Evolutionary conservation across 2,888 invertebrate species (phyloP), one percentile per base, ranked within the genome.

Genomic region (Ochlodes sylvanus): DNA sequence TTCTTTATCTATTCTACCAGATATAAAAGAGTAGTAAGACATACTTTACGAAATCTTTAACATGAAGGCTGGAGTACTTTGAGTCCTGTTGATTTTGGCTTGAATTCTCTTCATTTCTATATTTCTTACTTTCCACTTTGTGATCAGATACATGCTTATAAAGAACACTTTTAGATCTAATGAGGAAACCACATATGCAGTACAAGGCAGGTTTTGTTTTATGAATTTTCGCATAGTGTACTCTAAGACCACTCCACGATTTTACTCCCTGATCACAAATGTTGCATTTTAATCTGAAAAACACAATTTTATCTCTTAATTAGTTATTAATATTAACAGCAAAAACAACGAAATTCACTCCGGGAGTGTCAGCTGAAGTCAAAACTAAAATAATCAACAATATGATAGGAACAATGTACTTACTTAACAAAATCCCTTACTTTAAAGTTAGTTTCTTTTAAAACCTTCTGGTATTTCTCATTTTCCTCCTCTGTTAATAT

Each of bases 131-230:
- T 75, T 87, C 86, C 68, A 80, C 69, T 75, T 87, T 88, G 72
- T 93, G 92, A 63, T 88, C 86, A 1, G 88, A 82, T 14, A 90
- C 84, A 78, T 93, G 92, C 75, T 89, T 90, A 75, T 92, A 92
- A 15, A 93, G 83, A 47, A 86, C 84, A 80, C 83, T 88, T 73
- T 90, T 89, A 5, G 92, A 91, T 76, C 80, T 81, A 38, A 92
- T 85, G 7, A 83, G 82, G 74, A 83, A 86, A 15, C 92, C 92
- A 78, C 92, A 92, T 2, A 89, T 72, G 72, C 92, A 92, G 67
- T 80, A 82, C 17, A 88, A 83, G 67, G 82, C 73, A 19, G 89
- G 86, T 76, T 86, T 87, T 69, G 78, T 82, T 75, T 86, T 87
- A 72, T 92, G 92, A 7, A 73, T 72, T 71, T 82, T 86, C 12